Base-by-base conservation (phyloP, 2,113 vertebrate genomes). In the Perca schrenkii region DNA sequence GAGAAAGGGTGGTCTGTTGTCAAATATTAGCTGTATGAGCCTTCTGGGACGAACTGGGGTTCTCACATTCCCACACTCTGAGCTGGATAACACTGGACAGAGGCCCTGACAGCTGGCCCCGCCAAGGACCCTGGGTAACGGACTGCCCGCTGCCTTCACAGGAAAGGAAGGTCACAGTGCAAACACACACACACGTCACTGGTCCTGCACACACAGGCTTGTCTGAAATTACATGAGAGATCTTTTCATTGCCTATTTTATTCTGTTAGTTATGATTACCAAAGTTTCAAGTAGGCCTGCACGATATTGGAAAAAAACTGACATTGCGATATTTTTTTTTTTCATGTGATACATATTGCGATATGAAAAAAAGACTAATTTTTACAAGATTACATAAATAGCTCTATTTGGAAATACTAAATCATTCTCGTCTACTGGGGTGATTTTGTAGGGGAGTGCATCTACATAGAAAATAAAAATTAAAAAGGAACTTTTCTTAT, bases 31-130 rank as follows among this genome's bases (percentile, higher is more conserved):
- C n/a, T n/a, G n/a, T n/a, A n/a, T 40, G 66, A 79, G 76, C 31
- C 91, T 89, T 90, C 49, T 86, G 91, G 90, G 88, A 90, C 74
- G 1, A 63, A 68, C 82, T 13, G 17, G 82, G 80, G 77, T 89
- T 88, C 78, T 75, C 82, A 93, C 92, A 93, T 95, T 95, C 95
- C 95, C 95, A 95, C 94, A 95, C 93, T 95, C 93, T 72, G 74
- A 67, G 86, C 88, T 87, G 80, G 80, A 91, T 85, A 88, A 66
- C n/a, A 25, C 88, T 90, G 92, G 93, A 95, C 86, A 71, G 75
- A 60, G 83, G 91, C 89, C 86, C 78, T 94, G 95, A 93, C 94
- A 94, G 94, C 92, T 93, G 90, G 89, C 84, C 90, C 73, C 62
- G 54, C 83, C 34, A 47, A 84, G 91, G 63, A 88, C 73, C 40